phyloP scores from a whole-genome alignment of 2,888 invertebrate genomes.

The Amiota minor region DNA sequence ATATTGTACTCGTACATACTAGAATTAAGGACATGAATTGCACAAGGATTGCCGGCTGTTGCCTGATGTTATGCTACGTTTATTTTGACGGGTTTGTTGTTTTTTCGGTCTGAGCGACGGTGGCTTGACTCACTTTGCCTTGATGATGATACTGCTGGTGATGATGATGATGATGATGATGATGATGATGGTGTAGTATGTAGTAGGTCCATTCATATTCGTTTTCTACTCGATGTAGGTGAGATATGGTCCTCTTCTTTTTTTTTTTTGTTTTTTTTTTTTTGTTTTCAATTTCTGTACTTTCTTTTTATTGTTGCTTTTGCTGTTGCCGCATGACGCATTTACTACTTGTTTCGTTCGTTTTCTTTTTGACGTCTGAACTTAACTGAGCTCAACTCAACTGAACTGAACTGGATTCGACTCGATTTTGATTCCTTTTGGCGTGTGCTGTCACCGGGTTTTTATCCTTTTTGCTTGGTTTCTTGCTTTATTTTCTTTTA shows the following conservation, averaged over 20 bases:
- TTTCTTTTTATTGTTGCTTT: neutral
- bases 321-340: neutral
- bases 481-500: neutral
- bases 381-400: neutral
- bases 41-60: too few relatives aligned
- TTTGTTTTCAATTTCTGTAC: neutral
- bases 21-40: slow-evolving; percentile 37
- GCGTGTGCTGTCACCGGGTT: slow-evolving; percentile 9
- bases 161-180: too few relatives aligned
- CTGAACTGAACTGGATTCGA: neutral
- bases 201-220: neutral
- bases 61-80: slow-evolving; percentile 5
- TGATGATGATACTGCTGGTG: too few relatives aligned
- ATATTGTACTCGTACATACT: slow-evolving; percentile 38
- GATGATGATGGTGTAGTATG: neutral
- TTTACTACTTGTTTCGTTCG: neutral
- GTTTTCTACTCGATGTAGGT: too few relatives aligned
- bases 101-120: too few relatives aligned
- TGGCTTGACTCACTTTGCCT: too few relatives aligned
- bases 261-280: neutral
- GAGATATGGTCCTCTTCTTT: neutral
- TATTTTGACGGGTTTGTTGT: neutral
- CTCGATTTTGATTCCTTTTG: slow-evolving; percentile 21
- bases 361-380: neutral
- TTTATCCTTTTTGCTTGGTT: neutral